These are phyloP conservation scores for Ophion ellenae DNA, from an alignment of 2,888 invertebrate genomes.

Conservation along the genomic window DNA sequence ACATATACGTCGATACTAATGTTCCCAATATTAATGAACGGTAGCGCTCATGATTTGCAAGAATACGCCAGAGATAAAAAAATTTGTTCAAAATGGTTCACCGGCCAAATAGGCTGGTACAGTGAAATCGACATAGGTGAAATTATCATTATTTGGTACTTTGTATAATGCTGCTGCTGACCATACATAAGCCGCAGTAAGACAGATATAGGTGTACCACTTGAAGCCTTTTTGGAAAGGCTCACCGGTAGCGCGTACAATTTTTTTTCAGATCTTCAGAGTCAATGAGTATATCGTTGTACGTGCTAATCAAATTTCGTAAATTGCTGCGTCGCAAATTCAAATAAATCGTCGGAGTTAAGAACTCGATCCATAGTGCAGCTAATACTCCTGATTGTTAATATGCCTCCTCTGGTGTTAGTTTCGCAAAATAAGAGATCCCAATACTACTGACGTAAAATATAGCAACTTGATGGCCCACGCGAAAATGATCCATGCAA, in stretches of 20 bases:
- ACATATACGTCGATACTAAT: constrained; percentile 70
- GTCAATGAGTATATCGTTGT: constrained; percentile 64
- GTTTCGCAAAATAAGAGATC: constrained; percentile 42
- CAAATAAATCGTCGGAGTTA: constrained; percentile 65
- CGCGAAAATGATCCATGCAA: constrained; percentile 52
- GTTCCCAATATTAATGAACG: constrained; percentile 65
- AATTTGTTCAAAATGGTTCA: constrained; percentile 47
- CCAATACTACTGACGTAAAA: constrained; percentile 12
- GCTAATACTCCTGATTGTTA: constrained; percentile 53
- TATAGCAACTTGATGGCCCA: constrained; percentile 64
- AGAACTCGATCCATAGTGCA: constrained; percentile 61
- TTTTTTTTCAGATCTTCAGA: constrained; percentile 56
- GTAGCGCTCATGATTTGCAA: constrained; percentile 55
- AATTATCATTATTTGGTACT: constrained; percentile 48
- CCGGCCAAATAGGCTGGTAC: constrained; percentile 68
- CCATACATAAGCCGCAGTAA: constrained; percentile 61
- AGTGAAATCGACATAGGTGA: constrained; percentile 68
- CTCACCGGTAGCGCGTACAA: constrained; percentile 48
- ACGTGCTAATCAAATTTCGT: constrained; percentile 61
- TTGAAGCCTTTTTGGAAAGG: constrained; percentile 65
- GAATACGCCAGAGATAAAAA: constrained; percentile 60
- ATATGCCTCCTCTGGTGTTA: neutral
- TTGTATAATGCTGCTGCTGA: constrained; percentile 50
- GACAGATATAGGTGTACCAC: constrained; percentile 62
- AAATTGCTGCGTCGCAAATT: constrained; percentile 59